A percentile compares a stretch with the other conserved stretches of the same genome.
phyloP scores from a whole-genome alignment of 2,113 vertebrate genomes.

The Phaetusa simplex region DNA sequence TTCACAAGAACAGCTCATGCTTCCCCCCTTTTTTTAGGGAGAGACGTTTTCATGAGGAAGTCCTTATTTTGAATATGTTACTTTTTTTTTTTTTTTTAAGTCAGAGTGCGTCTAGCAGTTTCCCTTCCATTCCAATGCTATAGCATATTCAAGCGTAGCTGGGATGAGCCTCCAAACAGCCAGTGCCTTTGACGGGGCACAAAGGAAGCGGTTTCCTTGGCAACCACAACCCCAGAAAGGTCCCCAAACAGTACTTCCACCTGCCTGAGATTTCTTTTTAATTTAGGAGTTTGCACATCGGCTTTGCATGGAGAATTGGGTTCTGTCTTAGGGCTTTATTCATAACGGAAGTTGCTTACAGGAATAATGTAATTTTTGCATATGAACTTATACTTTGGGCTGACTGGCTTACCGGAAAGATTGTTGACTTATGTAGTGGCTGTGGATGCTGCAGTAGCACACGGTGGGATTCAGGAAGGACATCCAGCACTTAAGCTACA shows the following conservation, averaged over 20 bases:
- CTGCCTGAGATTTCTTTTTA: conserved; percentile 57
- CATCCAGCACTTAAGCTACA: neutral
- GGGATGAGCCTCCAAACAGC: conserved; percentile 46
- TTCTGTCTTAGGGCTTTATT: conserved; percentile 37
- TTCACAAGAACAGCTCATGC: neutral
- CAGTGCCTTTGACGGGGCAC: conserved; percentile 60
- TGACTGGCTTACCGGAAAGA: neutral
- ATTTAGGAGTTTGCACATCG: conserved; percentile 30
- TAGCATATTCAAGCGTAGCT: conserved; percentile 19
- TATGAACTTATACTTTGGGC: neutral
- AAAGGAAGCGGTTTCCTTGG: conserved; percentile 67
- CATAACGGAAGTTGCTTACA: conserved; percentile 2
- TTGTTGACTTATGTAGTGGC: neutral
- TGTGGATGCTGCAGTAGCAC: neutral
- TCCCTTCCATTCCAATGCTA: neutral
- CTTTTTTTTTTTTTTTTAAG: neutral
- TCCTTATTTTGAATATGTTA: neutral
- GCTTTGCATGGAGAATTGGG: conserved; percentile 29
- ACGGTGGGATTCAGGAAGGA: neutral
- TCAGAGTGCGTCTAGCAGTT: neutral
- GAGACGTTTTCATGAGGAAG: neutral
- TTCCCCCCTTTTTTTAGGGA: neutral
- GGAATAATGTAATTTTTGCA: conserved; percentile 6
- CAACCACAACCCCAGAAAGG: conserved; percentile 34
- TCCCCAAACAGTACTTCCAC: conserved; percentile 41